A percentile compares a stretch with the other conserved stretches of the same genome.
Conservation (phyloP, 2,888 invertebrate species). For the Folsomia candida region DNA sequence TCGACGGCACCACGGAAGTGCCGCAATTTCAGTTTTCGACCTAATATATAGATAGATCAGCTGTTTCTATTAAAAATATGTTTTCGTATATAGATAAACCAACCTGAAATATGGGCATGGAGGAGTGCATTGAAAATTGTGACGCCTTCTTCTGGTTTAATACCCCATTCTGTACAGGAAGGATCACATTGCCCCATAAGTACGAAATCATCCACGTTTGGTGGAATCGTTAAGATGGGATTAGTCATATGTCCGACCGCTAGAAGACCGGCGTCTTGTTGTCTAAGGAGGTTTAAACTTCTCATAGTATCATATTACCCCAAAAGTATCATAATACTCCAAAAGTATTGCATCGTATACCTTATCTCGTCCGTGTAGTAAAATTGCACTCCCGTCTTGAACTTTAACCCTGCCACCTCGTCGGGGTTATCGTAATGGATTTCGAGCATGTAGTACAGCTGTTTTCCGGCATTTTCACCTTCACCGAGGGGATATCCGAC, state of each 20-base stretch:
- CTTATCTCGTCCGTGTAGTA: conserved; percentile 72
- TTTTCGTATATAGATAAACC: too few relatives aligned
- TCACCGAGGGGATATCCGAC: conserved; percentile 10
- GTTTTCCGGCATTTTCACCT: neutral
- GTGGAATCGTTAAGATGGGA: neutral
- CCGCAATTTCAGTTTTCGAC: conserved; percentile 30
- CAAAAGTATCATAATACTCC: neutral
- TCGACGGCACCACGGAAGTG: conserved; percentile 32
- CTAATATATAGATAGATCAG: neutral
- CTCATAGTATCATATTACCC: neutral
- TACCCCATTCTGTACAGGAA: conserved; percentile 1
- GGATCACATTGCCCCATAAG: neutral
- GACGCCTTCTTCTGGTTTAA: neutral
- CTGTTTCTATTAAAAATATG: too few relatives aligned
- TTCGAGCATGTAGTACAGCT: conserved; percentile 56
- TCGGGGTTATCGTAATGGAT: conserved; percentile 79
- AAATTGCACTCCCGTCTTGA: conserved; percentile 77
- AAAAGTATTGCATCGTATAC: neutral
- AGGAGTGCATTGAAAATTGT: neutral
- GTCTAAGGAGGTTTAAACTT: neutral
- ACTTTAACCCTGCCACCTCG: conserved; percentile 27
- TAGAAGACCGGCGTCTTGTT: conserved; percentile 1
- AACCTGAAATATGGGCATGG: neutral
- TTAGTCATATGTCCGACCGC: neutral
- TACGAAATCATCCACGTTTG: conserved; percentile 5